A percentile compares a stretch with the other conserved stretches of the same genome.
These are phyloP conservation scores for Parelbella ahira DNA, from an alignment of 2,888 invertebrate genomes.

Conservation along the genomic window DNA sequence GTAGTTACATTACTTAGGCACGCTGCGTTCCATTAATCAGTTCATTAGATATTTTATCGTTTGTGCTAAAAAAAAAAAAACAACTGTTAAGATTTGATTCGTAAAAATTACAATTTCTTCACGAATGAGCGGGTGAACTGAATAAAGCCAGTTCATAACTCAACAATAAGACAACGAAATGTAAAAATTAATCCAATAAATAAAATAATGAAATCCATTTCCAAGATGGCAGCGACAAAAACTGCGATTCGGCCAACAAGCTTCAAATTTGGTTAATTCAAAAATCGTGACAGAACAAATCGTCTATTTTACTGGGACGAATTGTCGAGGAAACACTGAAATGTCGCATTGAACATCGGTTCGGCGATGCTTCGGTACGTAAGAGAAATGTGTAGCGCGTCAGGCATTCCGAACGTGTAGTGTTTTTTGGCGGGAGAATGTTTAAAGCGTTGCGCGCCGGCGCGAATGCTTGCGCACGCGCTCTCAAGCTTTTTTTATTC, in stretches of 20 bases:
- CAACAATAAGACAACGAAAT: too few relatives aligned
- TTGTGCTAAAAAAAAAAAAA: not conserved
- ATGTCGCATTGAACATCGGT: conserved; percentile 44
- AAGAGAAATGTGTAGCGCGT: conserved; percentile 59
- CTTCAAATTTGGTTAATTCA: conserved; percentile 17
- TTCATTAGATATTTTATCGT: conserved; percentile 4
- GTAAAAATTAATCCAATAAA: too few relatives aligned
- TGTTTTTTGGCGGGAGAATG: conserved; percentile 65
- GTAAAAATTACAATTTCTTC: not conserved
- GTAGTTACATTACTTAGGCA: too few relatives aligned
- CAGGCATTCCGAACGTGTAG: conserved; percentile 54
- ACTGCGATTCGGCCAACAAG: conserved; percentile 2
- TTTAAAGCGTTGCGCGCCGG: conserved; percentile 35
- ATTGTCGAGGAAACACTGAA: conserved; percentile 54
- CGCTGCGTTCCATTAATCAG: conserved; percentile 7
- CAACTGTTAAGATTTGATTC: not conserved
- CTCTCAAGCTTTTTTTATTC: conserved; percentile 43
- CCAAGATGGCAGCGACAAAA: conserved; percentile 1
- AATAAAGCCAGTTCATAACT: too few relatives aligned
- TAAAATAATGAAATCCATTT: not conserved
- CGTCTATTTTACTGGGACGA: conserved; percentile 58
- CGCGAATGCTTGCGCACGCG: conserved; percentile 71
- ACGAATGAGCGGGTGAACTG: too few relatives aligned
- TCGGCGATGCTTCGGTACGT: conserved; percentile 39
- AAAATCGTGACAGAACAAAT: conserved; percentile 59